These are phyloP conservation scores for Neoitamus cyanurus DNA, from an alignment of 2,888 invertebrate genomes.

Conservation along the genomic window DNA sequence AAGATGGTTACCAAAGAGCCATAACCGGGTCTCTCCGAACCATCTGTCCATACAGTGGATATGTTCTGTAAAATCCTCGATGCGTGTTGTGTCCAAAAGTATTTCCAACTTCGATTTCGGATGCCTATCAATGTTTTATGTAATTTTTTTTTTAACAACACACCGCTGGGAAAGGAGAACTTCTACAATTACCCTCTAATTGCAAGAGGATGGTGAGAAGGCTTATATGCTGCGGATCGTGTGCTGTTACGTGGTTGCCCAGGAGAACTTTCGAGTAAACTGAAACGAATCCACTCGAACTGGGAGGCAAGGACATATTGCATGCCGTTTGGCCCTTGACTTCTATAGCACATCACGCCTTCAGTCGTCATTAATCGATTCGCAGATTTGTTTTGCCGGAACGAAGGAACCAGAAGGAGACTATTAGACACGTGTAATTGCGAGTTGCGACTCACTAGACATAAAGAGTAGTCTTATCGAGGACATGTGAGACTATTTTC, in stretches of 20 bases:
- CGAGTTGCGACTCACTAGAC: neutral
- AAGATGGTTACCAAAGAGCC: conserved; percentile 91
- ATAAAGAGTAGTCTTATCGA: neutral
- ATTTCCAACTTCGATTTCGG: neutral
- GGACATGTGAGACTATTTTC: neutral
- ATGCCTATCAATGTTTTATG: neutral
- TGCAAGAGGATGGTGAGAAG: neutral
- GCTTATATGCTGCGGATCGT: neutral
- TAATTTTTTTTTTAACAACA: neutral
- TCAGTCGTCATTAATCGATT: neutral
- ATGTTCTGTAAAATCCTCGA: neutral
- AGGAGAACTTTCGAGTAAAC: conserved; percentile 26
- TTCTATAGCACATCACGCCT: neutral
- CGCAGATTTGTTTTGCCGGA: neutral
- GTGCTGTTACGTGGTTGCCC: neutral
- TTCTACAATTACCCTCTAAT: conserved; percentile 2
- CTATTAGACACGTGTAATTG: neutral
- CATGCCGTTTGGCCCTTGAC: conserved; percentile 1
- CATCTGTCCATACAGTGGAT: conserved; percentile 85
- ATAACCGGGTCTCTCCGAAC: conserved; percentile 90
- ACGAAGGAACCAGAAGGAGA: neutral
- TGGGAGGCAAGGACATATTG: neutral
- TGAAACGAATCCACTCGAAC: neutral
- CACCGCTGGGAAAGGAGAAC: neutral
- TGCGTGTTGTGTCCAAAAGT: neutral